Evolutionary conservation across 2,113 vertebrate species (phyloP), one percentile per base, ranked within the genome.

Genomic region (Rattus norvegicus): DNA sequence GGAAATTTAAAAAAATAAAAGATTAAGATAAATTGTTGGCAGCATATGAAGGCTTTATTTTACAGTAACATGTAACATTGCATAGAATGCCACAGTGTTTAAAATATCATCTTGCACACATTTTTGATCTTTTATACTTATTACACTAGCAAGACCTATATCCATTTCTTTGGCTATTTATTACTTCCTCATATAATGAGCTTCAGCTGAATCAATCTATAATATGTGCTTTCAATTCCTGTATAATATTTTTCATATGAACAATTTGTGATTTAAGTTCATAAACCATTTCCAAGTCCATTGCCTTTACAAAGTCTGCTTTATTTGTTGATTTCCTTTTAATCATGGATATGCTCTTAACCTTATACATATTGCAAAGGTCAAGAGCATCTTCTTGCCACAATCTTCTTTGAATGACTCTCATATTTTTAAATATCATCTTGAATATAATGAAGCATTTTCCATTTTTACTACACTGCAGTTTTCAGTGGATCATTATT

Each of bases 271-370:
- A 72, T 90, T 77, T 10, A 65, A 16, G 47, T 7, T 91, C 77
- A 94, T 56, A 97, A 96, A 84, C 1, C 24, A 20, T 7, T 97
- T 93, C 69, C 22, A 97, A 92, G 63, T 90, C 17, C 83, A n/a
- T 59, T 96, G n/a, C 22, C 91, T 79, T 72, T 17, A 90, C 19
- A 88, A 72, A 52, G 20, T 33, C 17, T 92, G 59, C 43, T 96
- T 94, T 49, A 43, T 22, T 17, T 20, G 28, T 88, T 75, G 52
- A 47, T 36, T 52, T 88, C 84, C 70, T 97, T 97, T 94, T 97
- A 93, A 95, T 97, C 96, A 93, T 47, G 96, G 49, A 77, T 33
- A 39, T 56, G 7, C 81, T 94, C 22, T 76, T 90, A 97, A 43
- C 22, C 63, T 95, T 97, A 76, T 33, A 56, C 81, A 95, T 95